A percentile compares a stretch with the other conserved stretches of the same genome.
Evolutionary conservation across 2,797 vertebrate species (phyloP).

Genomic region (Karalla daura): DNA sequence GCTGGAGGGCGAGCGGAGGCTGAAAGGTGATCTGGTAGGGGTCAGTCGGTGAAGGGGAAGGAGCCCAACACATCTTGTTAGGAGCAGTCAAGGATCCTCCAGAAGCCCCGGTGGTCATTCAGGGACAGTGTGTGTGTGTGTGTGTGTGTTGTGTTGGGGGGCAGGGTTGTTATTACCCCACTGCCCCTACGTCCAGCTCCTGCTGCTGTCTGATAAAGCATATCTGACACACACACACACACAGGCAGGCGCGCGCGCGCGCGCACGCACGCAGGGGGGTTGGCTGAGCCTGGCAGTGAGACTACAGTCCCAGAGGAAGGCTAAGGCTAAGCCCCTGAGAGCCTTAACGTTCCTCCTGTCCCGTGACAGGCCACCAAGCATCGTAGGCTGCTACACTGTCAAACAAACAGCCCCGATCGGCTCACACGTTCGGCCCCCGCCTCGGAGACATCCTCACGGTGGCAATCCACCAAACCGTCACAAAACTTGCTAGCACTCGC

Average conservation of each 20-base stretch:
- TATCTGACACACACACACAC: conserved; percentile 72
- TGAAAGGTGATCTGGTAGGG: conserved; percentile 68
- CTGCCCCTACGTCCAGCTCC: conserved; percentile 30
- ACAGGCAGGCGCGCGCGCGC: no score
- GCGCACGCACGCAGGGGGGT: no score
- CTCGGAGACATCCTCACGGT: no score
- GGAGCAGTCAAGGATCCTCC: conserved; percentile 19
- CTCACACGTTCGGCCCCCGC: no score
- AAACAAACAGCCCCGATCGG: not conserved
- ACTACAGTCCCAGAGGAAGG: conserved; percentile 61
- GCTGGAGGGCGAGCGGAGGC: conserved; percentile 31
- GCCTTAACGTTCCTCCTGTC: conserved; percentile 71
- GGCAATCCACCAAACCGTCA: no score
- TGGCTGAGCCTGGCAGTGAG: conserved; percentile 60
- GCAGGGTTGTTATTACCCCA: conserved; percentile 30
- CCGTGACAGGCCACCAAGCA: conserved; percentile 68
- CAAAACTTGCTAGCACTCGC: no score
- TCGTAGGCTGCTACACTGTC: conserved; percentile 37
- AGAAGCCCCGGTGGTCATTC: no score
- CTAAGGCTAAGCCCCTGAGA: conserved; percentile 77
- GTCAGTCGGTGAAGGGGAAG: conserved; percentile 55
- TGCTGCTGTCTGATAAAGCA: conserved; percentile 77
- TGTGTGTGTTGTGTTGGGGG: conserved; percentile 15
- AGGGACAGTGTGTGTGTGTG: no score
- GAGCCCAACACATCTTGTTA: conserved; percentile 45